These are phyloP conservation scores for Imbricaverruca yamaguchii DNA, from an alignment of 2,888 invertebrate species.

Conservation along the genomic window DNA sequence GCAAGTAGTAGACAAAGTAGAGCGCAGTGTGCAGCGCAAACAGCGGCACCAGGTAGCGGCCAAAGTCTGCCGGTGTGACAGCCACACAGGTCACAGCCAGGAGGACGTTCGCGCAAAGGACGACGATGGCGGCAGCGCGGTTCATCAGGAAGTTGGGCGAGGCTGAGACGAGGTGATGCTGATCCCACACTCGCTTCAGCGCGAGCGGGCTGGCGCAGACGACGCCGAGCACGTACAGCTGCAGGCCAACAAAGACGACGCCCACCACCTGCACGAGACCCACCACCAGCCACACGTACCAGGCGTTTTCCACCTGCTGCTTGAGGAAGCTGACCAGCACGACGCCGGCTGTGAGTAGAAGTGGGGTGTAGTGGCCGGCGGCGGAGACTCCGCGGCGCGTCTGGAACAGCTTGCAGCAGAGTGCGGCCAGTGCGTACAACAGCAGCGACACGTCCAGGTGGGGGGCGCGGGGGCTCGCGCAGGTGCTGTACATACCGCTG, in stretches of 20 bases:
- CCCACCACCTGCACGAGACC: constrained; percentile 86
- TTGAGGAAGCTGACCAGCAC: constrained; percentile 93
- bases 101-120: constrained; percentile 90
- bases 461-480: constrained; percentile 75
- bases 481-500: constrained; percentile 66
- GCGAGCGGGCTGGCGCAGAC: constrained; percentile 67
- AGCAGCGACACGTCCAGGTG: constrained; percentile 88
- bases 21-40: constrained; percentile 81
- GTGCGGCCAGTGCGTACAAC: constrained; percentile 79
- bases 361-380: constrained; percentile 36
- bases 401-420: constrained; percentile 78
- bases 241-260: constrained; percentile 81
- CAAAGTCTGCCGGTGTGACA: constrained; percentile 92
- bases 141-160: constrained; percentile 53
- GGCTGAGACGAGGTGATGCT: constrained; percentile 27
- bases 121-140: constrained; percentile 78
- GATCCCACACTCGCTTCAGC: constrained; percentile 30
- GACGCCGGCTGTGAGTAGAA: constrained; percentile 86
- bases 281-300: constrained; percentile 80
- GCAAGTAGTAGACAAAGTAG: constrained; percentile 82
- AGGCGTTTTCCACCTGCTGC: constrained; percentile 78
- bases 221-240: constrained; percentile 74
- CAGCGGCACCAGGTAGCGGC: constrained; percentile 67
- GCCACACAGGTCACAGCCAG: constrained; percentile 77
- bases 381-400: constrained; percentile 39